Base-by-base conservation (phyloP, 1,140 invertebrate species). In the Nephila pilipes region DNA sequence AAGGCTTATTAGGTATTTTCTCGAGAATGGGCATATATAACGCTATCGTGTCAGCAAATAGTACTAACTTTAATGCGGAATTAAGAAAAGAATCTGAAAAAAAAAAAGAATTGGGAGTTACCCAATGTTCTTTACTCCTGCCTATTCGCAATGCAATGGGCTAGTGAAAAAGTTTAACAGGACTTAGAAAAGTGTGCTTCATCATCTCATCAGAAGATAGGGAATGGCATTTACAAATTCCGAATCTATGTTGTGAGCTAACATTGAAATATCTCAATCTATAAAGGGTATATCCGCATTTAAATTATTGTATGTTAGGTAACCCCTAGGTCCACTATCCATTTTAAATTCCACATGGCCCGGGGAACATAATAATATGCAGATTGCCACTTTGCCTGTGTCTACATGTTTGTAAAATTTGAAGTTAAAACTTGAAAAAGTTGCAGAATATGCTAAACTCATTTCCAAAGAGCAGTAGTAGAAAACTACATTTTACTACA, bases 201-300 rank as follows among this genome's bases (percentile, higher is more conserved):
- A 5, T 65, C 87, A 36, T 36, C 29, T 14, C 79, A 87, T 1
- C 1, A 10, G 8, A 57, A 93, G 32, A 60, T 0, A 22, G n/a
- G 25, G 32, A 63, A n/a, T 93, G 91, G 91, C 32, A 92, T 29
- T 36, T 14, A 3, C 29, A 75, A 57, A 57, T 93, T 32, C 63
- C 85, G 87, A 60, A n/a, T n/a, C n/a, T n/a, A 54, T 93, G 4
- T 46, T 93, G 6, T 93, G 91, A 85, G 83, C 90, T 5, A 75
- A 92, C 25, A 20, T 60, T 6, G 90, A 92, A 20, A 20, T 60
- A 12, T 60, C 10, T 12, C 58, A 60, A 20, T n/a, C 58, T 20
- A 12, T 60, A 12, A 93, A 38, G 0, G 85, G 85, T 18, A 46
- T 93, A 22, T 12, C 58, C 22, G 83, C 54, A 22, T 93, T 87